These are phyloP conservation scores for Lasioglossum lativentre DNA, from an alignment of 2,888 invertebrate species.

Conservation along the genomic window DNA sequence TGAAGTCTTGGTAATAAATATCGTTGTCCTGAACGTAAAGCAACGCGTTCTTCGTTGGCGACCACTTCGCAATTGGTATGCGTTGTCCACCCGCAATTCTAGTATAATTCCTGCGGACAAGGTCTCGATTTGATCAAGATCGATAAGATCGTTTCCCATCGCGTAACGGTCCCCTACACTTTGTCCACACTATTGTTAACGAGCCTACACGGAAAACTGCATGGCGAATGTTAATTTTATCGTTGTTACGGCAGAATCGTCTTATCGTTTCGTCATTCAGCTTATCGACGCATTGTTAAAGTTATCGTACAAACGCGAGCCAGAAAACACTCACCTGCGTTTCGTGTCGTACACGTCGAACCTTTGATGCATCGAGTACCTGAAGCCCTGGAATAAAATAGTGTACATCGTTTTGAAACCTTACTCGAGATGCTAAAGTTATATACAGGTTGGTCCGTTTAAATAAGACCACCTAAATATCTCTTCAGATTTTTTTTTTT, in stretches of 20 bases:
- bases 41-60: constrained; percentile 85
- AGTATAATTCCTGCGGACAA: constrained; percentile 82
- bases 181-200: neutral
- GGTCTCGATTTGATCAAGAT: neutral
- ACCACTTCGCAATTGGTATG: constrained; percentile 88
- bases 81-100: constrained; percentile 86
- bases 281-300: constrained; percentile 60
- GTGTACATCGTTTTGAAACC: constrained; percentile 50
- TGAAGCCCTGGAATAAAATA: constrained; percentile 86
- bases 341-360: constrained; percentile 85
- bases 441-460: too few species aligned
- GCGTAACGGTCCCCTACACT: neutral
- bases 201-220: neutral
- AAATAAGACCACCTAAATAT: too few species aligned
- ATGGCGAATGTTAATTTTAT: neutral
- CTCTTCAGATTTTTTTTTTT: too few species aligned
- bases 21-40: constrained; percentile 90
- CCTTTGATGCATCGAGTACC: constrained; percentile 88
- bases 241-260: neutral
- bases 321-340: constrained; percentile 61
- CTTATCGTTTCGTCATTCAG: constrained; percentile 26
- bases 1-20: constrained; percentile 86
- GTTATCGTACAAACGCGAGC: constrained; percentile 34
- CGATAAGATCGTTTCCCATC: neutral
- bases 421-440: neutral